phyloP scores from a whole-genome alignment of 2,797 vertebrate genomes.

The Dallia pectoralis region DNA sequence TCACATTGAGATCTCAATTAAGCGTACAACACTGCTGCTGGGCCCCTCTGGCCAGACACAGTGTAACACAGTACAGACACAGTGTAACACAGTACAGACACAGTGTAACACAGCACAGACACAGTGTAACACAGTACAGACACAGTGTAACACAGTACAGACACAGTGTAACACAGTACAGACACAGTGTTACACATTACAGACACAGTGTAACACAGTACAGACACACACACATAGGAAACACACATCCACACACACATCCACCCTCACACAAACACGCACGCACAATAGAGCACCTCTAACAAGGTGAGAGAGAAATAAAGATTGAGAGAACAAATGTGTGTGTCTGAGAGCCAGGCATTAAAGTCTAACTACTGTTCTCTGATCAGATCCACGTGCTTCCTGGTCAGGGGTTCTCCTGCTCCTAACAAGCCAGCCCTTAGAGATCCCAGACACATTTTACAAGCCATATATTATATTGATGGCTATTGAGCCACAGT shows the following conservation, averaged over 20 bases:
- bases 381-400: conserved; percentile 79
- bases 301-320: conserved; percentile 19
- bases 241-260: neutral
- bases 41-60: conserved; percentile 51
- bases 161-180: neutral
- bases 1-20: conserved; percentile 81
- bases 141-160: too few species aligned
- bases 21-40: conserved; percentile 56
- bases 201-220: too few species aligned
- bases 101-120: conserved; percentile 49
- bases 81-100: conserved; percentile 18
- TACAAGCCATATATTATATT: conserved; percentile 73
- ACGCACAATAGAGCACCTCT: neutral
- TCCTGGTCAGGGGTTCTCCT: conserved; percentile 62
- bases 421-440: conserved; percentile 67
- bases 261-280: too few species aligned
- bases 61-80: neutral
- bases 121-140: conserved; percentile 6
- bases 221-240: neutral
- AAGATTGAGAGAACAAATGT: conserved; percentile 22
- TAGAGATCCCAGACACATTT: conserved; percentile 67
- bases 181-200: neutral
- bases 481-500: conserved; percentile 70
- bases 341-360: conserved; percentile 52
- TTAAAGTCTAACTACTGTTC: conserved; percentile 76